phyloP scores from a whole-genome alignment of 2,113 vertebrate genomes.

The Paramisgurnus dabryanus region DNA sequence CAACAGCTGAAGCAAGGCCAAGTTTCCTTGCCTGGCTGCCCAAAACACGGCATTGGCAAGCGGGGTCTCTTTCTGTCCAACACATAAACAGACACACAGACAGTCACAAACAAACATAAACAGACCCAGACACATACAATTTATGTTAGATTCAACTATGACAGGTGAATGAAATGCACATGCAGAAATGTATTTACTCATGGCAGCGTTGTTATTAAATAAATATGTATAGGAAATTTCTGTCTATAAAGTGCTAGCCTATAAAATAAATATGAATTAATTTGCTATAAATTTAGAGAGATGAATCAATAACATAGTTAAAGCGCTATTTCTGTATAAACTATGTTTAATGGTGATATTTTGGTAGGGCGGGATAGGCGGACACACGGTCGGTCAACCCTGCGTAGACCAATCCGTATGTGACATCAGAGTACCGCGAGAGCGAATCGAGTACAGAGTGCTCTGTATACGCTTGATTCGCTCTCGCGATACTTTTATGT shows the following conservation, averaged over 20 bases:
- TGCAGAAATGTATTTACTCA: too few relatives aligned
- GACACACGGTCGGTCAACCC: background rate
- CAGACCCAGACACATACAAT: background rate
- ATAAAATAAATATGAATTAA: too few relatives aligned
- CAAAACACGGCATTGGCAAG: conserved; percentile 96
- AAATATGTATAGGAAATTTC: too few relatives aligned
- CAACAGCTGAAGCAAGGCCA: conserved; percentile 91
- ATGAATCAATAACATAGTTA: background rate
- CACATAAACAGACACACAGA: conserved; percentile 59
- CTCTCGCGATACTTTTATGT: too few relatives aligned
- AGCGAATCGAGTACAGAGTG: too few relatives aligned
- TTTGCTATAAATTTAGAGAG: too few relatives aligned
- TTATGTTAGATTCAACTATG: background rate
- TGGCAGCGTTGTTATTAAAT: too few relatives aligned
- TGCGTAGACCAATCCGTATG: too few relatives aligned
- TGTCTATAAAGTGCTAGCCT: too few relatives aligned
- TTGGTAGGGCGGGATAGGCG: background rate
- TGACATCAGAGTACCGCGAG: too few relatives aligned
- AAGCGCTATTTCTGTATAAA: background rate
- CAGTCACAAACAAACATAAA: conserved; percentile 41
- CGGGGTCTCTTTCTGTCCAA: conserved; percentile 93
- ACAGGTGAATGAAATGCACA: background rate
- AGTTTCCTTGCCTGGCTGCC: conserved; percentile 92
- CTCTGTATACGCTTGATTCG: too few relatives aligned
- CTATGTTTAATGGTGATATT: background rate